A percentile compares a stretch with the other conserved stretches of the same genome.
Conservation (phyloP, 2,797 vertebrate genomes). For the Zalophus californianus region DNA sequence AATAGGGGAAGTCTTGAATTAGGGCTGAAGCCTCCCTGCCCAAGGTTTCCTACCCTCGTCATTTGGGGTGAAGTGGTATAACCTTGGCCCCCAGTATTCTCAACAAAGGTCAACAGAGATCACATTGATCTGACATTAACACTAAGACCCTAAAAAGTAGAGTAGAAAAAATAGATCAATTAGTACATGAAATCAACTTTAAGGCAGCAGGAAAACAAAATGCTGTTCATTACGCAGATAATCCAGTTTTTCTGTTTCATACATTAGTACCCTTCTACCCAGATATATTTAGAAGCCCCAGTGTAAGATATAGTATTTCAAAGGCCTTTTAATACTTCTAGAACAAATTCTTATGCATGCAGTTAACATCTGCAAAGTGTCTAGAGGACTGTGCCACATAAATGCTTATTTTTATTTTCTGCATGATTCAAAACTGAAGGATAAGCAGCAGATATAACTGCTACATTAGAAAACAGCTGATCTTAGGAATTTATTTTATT, state of each 20-base stretch:
- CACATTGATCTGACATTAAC: background rate
- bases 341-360: background rate
- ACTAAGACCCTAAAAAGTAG: background rate
- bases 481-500: slow-evolving; percentile 57
- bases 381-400: background rate
- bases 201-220: slow-evolving; percentile 44
- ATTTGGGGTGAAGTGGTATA: background rate
- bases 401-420: slow-evolving; percentile 48
- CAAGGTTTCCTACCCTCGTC: background rate
- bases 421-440: slow-evolving; percentile 41
- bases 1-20: background rate
- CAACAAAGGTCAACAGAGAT: background rate
- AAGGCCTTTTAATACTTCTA: slow-evolving; percentile 32
- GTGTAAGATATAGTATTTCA: background rate
- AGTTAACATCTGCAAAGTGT: slow-evolving; percentile 19
- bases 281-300: background rate
- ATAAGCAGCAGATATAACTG: background rate
- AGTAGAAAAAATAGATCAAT: background rate
- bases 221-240: background rate
- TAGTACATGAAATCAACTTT: slow-evolving; percentile 17
- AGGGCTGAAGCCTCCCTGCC: background rate
- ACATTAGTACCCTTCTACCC: background rate
- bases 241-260: slow-evolving; percentile 45
- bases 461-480: slow-evolving; percentile 20
- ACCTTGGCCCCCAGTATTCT: background rate